These are phyloP conservation scores for Hesperia comma DNA, from an alignment of 2,888 invertebrate genomes.

Conservation along the genomic window DNA sequence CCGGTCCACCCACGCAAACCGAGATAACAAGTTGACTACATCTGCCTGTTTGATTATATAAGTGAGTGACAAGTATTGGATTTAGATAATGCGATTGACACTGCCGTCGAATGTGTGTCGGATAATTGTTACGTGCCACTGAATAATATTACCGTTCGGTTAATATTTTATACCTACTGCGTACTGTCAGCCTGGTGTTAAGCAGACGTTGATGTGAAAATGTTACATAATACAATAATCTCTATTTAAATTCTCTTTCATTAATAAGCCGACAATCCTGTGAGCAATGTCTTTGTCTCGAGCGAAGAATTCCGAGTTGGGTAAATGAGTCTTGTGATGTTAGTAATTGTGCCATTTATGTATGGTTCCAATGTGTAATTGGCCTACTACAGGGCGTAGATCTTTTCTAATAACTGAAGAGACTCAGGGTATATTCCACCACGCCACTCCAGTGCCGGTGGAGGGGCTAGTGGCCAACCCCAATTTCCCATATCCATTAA, in stretches of 20 bases:
- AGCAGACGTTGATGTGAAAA: background rate
- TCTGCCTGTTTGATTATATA: slow-evolving; percentile 72
- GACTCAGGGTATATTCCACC: no score
- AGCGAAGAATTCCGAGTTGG: no score
- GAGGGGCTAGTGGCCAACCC: no score
- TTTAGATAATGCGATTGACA: slow-evolving; percentile 36
- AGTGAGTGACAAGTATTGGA: slow-evolving; percentile 56
- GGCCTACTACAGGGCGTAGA: no score
- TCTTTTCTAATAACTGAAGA: no score
- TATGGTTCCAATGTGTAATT: no score
- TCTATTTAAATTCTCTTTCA: background rate
- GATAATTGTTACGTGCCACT: slow-evolving; percentile 17
- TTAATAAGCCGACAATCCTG: background rate
- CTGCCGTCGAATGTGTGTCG: slow-evolving; percentile 1
- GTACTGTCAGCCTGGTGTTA: background rate
- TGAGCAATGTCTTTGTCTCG: no score
- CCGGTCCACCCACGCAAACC: slow-evolving; percentile 75
- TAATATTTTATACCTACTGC: slow-evolving; percentile 1
- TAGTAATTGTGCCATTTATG: no score
- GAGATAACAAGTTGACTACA: slow-evolving; percentile 79
- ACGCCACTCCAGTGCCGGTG: no score
- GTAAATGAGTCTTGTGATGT: no score
- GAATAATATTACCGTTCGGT: slow-evolving; percentile 3
- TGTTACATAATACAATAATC: background rate
- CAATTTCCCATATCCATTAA: no score